A percentile compares a stretch with the other conserved stretches of the same genome.
phyloP scores from a whole-genome alignment of 2,797 vertebrate species.

The Salmo trutta region DNA sequence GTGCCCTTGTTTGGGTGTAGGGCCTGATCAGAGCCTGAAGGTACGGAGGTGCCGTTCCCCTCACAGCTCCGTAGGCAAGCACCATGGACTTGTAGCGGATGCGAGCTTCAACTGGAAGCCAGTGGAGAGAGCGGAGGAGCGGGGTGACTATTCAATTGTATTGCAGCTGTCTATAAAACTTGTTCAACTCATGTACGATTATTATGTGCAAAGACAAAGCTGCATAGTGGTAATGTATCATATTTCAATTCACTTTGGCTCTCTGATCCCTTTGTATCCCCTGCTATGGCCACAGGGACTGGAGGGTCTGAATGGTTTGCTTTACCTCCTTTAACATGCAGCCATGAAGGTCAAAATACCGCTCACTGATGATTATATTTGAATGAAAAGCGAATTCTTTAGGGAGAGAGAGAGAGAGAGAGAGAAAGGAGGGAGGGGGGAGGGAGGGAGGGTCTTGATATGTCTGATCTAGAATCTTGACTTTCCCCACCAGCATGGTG shows the following conservation, averaged over 20 bases:
- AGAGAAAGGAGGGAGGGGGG: conserved; percentile 44
- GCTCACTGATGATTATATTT: conserved; percentile 74
- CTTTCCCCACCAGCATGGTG: conserved; percentile 56
- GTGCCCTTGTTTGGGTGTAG: too few relatives aligned
- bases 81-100: too few relatives aligned
- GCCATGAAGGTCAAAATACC: conserved; percentile 77
- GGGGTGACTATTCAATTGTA: conserved; percentile 37
- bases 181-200: conserved; percentile 34
- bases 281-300: conserved; percentile 66
- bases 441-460: conserved; percentile 70
- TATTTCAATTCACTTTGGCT: conserved; percentile 64
- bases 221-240: background rate
- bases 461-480: conserved; percentile 62
- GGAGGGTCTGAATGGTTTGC: conserved; percentile 66
- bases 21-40: too few relatives aligned
- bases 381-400: conserved; percentile 75
- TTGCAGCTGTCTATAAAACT: conserved; percentile 37
- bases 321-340: conserved; percentile 71
- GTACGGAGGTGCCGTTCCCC: too few relatives aligned
- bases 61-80: too few relatives aligned
- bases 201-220: conserved; percentile 42
- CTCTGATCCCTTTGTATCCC: conserved; percentile 68
- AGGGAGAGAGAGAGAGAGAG: conserved; percentile 51
- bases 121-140: too few relatives aligned
- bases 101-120: too few relatives aligned